These are phyloP conservation scores for Antheraea assamensis DNA, from an alignment of 2,888 invertebrate species.

Conservation along the genomic window DNA sequence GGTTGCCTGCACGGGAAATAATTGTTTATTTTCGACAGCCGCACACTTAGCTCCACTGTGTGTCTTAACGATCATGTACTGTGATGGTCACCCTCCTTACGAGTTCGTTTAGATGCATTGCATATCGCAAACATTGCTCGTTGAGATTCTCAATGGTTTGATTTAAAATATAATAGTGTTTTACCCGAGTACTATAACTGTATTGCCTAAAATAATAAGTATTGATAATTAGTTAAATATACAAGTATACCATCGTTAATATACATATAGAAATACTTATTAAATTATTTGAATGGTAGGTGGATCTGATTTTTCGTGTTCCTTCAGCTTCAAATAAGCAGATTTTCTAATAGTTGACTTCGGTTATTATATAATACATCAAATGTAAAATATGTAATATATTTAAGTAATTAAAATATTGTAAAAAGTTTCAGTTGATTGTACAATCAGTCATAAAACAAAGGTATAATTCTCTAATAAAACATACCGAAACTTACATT, in stretches of 20 bases:
- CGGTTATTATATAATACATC: too few species aligned
- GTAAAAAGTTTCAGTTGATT: not conserved
- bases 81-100: slow-evolving; percentile 40
- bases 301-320: too few species aligned
- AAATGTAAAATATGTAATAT: too few species aligned
- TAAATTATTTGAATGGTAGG: not conserved
- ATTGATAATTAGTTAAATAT: not conserved
- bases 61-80: slow-evolving; percentile 53
- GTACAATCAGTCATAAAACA: not conserved
- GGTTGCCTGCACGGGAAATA: slow-evolving; percentile 68
- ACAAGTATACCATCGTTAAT: not conserved
- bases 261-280: not conserved
- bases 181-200: not conserved
- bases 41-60: slow-evolving; percentile 57
- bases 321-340: too few species aligned
- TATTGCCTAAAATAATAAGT: not conserved
- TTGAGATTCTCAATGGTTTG: not conserved
- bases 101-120: slow-evolving; percentile 42
- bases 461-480: not conserved
- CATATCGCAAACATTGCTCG: slow-evolving; percentile 20
- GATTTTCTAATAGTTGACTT: too few species aligned
- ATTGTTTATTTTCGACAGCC: slow-evolving; percentile 79
- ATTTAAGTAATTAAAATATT: too few species aligned
- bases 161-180: not conserved
- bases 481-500: not conserved